Conservation (phyloP, 2,113 vertebrate genomes). For the Oxygymnocypris stewartii region DNA sequence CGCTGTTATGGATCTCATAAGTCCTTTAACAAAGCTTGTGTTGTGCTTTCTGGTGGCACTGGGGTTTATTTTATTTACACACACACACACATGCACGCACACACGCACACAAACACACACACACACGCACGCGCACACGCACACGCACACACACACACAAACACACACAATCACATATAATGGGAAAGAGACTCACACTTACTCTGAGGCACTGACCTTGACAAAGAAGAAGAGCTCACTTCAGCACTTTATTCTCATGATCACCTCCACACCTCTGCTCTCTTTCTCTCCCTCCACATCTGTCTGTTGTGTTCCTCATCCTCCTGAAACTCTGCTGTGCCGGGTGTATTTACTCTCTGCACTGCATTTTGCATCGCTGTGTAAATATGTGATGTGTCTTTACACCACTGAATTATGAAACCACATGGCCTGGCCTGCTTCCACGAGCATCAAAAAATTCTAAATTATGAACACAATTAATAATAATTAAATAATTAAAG, state of each 20-base stretch:
- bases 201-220: constrained; percentile 24
- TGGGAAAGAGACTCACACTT: neutral
- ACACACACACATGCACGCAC: no score
- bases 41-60: neutral
- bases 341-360: neutral
- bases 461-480: neutral
- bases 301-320: neutral
- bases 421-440: neutral
- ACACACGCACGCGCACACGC: no score
- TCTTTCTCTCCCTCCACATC: constrained; percentile 21
- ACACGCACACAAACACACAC: no score
- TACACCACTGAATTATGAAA: neutral
- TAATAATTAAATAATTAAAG: neutral
- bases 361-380: neutral
- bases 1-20: constrained; percentile 10
- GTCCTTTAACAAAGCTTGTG: constrained; percentile 7
- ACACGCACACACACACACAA: no score
- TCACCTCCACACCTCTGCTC: constrained; percentile 13
- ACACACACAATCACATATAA: constrained; percentile 24
- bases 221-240: constrained; percentile 21
- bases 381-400: neutral
- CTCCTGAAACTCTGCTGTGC: neutral
- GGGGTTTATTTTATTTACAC: neutral
- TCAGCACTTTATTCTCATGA: constrained; percentile 40
- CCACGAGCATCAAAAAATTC: neutral